phyloP scores from a whole-genome alignment of 2,113 vertebrate genomes.

The Polypterus bichir region DNA sequence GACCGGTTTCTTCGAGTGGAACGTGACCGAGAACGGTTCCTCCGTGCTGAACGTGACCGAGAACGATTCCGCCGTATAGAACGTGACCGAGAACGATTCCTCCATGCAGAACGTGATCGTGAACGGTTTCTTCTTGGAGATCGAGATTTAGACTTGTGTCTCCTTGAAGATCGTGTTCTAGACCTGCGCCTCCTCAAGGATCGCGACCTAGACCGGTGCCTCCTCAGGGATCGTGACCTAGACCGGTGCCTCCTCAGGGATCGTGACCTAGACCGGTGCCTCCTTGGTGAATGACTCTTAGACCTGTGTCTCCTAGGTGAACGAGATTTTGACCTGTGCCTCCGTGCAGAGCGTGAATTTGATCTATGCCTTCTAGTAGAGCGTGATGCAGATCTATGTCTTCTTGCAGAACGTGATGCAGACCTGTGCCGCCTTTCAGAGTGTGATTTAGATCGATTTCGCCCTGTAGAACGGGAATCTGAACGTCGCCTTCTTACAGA shows the following conservation, averaged over 20 bases:
- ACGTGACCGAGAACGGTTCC: neutral
- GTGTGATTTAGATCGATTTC: constrained; percentile 22
- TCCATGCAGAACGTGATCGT: neutral
- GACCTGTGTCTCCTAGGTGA: constrained; percentile 18
- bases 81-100: neutral
- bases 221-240: neutral
- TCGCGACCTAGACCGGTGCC: neutral
- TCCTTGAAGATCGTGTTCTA: too few relatives aligned
- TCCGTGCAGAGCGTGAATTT: neutral
- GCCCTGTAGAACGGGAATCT: constrained; percentile 12
- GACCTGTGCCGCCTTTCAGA: constrained; percentile 1
- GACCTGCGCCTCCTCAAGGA: neutral
- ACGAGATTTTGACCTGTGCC: constrained; percentile 14
- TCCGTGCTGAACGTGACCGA: neutral
- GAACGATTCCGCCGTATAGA: neutral
- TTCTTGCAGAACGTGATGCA: neutral
- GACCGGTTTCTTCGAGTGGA: neutral
- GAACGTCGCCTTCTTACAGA: constrained; percentile 9
- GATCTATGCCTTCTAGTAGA: neutral
- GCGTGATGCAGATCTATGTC: neutral
- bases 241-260: neutral
- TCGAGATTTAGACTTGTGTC: too few relatives aligned
- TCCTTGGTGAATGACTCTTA: constrained; percentile 17
- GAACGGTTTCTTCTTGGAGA: neutral
- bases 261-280: neutral